These are phyloP conservation scores for Sinocyclocheilus grahami DNA, from an alignment of 2,113 vertebrate genomes.

Conservation along the genomic window DNA sequence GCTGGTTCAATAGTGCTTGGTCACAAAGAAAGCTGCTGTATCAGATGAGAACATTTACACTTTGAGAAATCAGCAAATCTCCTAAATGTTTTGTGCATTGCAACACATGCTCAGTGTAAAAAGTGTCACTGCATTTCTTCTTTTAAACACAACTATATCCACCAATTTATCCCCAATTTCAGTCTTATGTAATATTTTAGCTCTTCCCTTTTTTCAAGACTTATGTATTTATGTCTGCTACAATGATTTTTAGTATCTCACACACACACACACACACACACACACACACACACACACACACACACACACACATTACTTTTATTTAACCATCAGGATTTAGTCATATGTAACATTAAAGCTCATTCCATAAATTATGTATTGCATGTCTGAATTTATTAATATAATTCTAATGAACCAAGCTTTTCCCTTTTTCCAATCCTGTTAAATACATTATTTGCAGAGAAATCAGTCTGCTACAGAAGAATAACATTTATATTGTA, in stretches of 20 bases:
- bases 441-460: background rate
- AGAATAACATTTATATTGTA: background rate
- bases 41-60: background rate
- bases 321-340: too few species aligned
- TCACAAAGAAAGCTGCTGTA: conserved; percentile 43
- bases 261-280: too few species aligned
- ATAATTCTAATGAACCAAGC: too few species aligned
- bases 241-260: too few species aligned
- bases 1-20: conserved; percentile 44
- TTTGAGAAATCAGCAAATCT: background rate
- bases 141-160: background rate
- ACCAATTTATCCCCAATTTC: background rate
- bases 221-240: too few species aligned
- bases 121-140: background rate
- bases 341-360: too few species aligned
- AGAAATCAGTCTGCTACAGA: background rate
- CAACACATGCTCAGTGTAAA: background rate
- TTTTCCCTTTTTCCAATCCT: too few species aligned
- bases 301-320: too few species aligned
- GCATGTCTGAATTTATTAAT: too few species aligned
- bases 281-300: too few species aligned
- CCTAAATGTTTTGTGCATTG: background rate
- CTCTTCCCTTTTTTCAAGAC: background rate
- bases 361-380: too few species aligned
- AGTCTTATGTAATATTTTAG: too few species aligned